Conservation (phyloP, 2,797 vertebrate species). For the Glossophaga mutica region DNA sequence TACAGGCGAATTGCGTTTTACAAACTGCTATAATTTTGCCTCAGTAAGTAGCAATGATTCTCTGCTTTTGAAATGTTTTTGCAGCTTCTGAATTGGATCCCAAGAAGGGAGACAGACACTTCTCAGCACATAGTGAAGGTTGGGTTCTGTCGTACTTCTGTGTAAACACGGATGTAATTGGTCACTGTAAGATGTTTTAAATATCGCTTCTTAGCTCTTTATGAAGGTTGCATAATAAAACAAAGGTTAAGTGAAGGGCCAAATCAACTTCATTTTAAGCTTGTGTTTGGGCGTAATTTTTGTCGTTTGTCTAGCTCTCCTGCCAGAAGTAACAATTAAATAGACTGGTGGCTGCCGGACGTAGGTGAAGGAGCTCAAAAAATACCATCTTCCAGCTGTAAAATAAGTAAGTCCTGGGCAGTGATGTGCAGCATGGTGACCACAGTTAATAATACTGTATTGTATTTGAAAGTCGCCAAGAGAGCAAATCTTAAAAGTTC, state of each 20-base stretch:
- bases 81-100: background rate
- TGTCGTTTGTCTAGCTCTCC: background rate
- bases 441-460: background rate
- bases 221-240: slow-evolving; percentile 65
- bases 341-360: background rate
- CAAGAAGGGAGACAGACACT: background rate
- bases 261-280: background rate
- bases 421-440: background rate
- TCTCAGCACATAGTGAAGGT: background rate
- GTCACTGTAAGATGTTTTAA: background rate
- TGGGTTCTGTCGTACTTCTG: background rate
- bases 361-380: background rate
- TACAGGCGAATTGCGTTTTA: background rate
- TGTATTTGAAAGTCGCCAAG: background rate
- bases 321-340: slow-evolving; percentile 53
- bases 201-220: slow-evolving; percentile 2
- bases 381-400: background rate
- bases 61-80: background rate
- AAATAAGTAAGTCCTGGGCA: background rate
- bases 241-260: background rate
- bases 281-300: background rate
- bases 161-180: background rate
- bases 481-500: background rate
- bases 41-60: background rate
- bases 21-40: background rate